Percentiles rank a stretch among this genome's conserved stretches.
phyloP scores from a whole-genome alignment of 2,797 vertebrate genomes.

The Otolemur crassicaudatus region DNA sequence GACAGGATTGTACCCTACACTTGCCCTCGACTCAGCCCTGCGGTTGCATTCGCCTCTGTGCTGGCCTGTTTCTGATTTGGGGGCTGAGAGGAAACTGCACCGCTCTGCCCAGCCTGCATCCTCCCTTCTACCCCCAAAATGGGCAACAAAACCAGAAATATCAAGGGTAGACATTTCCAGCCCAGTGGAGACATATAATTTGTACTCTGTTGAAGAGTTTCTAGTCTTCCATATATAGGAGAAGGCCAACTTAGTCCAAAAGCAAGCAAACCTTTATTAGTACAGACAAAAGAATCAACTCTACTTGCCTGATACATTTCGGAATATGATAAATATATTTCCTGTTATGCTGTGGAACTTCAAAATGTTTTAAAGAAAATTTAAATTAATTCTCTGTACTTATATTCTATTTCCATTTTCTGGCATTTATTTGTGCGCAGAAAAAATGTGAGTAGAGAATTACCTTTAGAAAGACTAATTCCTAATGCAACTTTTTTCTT shows the following conservation, averaged over 20 bases:
- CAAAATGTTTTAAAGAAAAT: slow-evolving; percentile 35
- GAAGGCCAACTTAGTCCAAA: background rate
- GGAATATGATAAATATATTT: background rate
- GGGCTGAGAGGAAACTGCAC: background rate
- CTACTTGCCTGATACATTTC: background rate
- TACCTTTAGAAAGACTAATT: background rate
- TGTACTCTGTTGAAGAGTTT: slow-evolving; percentile 48
- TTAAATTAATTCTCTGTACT: background rate
- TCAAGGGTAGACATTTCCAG: slow-evolving; percentile 40
- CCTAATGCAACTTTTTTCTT: background rate
- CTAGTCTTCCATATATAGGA: background rate
- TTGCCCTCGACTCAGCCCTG: background rate
- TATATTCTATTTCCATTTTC: background rate
- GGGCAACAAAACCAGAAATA: slow-evolving; percentile 39
- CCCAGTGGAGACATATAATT: background rate
- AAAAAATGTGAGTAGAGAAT: background rate
- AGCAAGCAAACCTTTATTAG: slow-evolving; percentile 23
- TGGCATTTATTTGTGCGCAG: background rate
- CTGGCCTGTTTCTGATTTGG: background rate
- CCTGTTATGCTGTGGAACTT: background rate
- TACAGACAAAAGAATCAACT: slow-evolving; percentile 43
- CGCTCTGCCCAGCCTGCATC: background rate
- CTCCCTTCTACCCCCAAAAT: background rate
- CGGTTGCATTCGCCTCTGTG: background rate
- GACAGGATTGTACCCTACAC: background rate